These are phyloP conservation scores for Rousettus leschenaultii DNA, from an alignment of 2,113 vertebrate genomes.

Conservation along the genomic window DNA sequence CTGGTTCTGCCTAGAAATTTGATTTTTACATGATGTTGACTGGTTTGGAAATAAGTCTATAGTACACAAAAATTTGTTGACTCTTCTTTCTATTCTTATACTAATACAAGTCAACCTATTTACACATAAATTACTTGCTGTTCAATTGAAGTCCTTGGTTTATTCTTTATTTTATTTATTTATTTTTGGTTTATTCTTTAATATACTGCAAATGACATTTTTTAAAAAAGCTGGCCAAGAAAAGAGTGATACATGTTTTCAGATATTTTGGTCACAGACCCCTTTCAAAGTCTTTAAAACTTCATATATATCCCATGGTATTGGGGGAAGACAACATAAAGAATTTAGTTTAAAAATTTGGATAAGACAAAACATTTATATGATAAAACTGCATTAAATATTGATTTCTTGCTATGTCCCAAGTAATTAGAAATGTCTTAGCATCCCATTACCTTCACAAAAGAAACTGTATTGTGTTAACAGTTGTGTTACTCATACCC, in stretches of 20 bases:
- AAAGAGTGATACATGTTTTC: background rate
- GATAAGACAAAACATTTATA: background rate
- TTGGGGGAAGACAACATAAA: background rate
- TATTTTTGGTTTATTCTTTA: background rate
- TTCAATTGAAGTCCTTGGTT: background rate
- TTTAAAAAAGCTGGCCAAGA: background rate
- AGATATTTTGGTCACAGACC: background rate
- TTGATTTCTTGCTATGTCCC: background rate
- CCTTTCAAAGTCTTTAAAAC: background rate
- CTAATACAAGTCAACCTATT: slow-evolving; percentile 10
- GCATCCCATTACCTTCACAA: background rate
- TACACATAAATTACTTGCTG: slow-evolving; percentile 32
- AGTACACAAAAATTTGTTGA: slow-evolving; percentile 24
- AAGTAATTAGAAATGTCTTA: background rate
- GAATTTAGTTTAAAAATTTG: background rate
- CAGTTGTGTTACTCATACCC: background rate
- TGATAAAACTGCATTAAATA: background rate
- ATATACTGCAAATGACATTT: background rate
- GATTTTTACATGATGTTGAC: background rate
- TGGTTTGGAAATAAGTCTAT: background rate
- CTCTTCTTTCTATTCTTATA: background rate
- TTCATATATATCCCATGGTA: background rate
- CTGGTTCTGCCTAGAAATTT: background rate
- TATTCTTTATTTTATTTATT: background rate
- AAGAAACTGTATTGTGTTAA: background rate